Base-by-base conservation (phyloP, 1,140 invertebrate genomes). In the Drosophila chauvacae region DNA sequence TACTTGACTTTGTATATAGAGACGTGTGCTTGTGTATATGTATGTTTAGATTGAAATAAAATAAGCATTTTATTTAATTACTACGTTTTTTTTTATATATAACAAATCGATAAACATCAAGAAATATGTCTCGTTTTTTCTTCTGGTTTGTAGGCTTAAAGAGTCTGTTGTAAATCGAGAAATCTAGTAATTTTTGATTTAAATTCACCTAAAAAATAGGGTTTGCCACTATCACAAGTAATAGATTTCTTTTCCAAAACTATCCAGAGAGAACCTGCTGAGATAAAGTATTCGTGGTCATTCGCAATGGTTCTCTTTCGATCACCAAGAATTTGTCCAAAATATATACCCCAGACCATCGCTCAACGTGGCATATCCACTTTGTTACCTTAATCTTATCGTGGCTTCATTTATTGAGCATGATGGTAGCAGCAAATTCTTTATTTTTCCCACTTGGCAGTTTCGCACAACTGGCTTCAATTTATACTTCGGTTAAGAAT, bases 31-130 rank as follows among this genome's bases (percentile, higher is more conserved):
- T 69, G 28, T 50, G 45, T 50, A 45, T 72, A 51, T 65, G 62
- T 65, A 70, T 66, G 48, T 70, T 70, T 68, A 70, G 66, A 72
- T 59, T 59, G 64, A 20, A 70, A 71, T 72, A 72, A 72, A 72
- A 50, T 72, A 72, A 71, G 69, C 37, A 50, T 70, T 72, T 70
- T 70, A 72, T 72, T 70, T 72, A 72, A 70, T 68, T 68, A 47
- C 18, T 13, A 11, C 11, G 16, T 3, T 51, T 23, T 55, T 6
- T 65, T 70, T 68, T 39, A 3, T 68, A 70, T 65, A 65, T 39
- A 55, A 63, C 37, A 63, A 41, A 63, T 56, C 62, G 62, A 57
- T 64, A 64, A 56, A 64, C 16, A 42, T 30, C 14, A 62, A 62
- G 48, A 7, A 28, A 35, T 23, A 9, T n/a, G 23, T 4, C 1